These are phyloP conservation scores for Harpagoxenus sublaevis DNA, from an alignment of 2,888 invertebrate species.

Conservation along the genomic window DNA sequence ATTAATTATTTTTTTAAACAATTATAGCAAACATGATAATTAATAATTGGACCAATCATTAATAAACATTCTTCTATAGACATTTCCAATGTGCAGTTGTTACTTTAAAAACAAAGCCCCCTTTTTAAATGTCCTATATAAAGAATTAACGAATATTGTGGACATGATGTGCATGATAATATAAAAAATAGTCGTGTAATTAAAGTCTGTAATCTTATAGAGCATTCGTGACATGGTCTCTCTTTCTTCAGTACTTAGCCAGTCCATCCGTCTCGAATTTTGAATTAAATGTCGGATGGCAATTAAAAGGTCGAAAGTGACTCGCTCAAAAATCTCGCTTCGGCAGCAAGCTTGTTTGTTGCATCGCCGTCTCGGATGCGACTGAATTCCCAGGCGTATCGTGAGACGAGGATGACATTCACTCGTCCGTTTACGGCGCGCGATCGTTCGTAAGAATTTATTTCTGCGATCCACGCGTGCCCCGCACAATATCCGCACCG, in stretches of 20 bases:
- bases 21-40: no score
- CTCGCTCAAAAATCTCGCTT: slow-evolving; percentile 36
- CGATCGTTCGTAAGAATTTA: slow-evolving; percentile 26
- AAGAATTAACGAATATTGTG: neutral
- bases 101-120: neutral
- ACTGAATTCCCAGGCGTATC: slow-evolving; percentile 50
- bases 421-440: slow-evolving; percentile 31
- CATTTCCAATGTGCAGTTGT: neutral
- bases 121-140: neutral
- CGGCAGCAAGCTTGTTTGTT: slow-evolving; percentile 7
- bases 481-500: neutral
- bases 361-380: slow-evolving; percentile 36
- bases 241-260: neutral
- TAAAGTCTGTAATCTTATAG: neutral
- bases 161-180: neutral
- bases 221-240: neutral
- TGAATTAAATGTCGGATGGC: neutral
- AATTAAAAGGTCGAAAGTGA: slow-evolving; percentile 30
- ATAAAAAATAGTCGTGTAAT: neutral
- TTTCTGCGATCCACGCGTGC: slow-evolving; percentile 6
- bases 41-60: neutral
- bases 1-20: neutral
- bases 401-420: slow-evolving; percentile 57
- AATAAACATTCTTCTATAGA: neutral
- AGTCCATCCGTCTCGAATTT: neutral